Evolutionary conservation across 2,888 invertebrate genomes (phyloP), one percentile per base, ranked within the genome.

Genomic region (Drosophila neotestacea): DNA sequence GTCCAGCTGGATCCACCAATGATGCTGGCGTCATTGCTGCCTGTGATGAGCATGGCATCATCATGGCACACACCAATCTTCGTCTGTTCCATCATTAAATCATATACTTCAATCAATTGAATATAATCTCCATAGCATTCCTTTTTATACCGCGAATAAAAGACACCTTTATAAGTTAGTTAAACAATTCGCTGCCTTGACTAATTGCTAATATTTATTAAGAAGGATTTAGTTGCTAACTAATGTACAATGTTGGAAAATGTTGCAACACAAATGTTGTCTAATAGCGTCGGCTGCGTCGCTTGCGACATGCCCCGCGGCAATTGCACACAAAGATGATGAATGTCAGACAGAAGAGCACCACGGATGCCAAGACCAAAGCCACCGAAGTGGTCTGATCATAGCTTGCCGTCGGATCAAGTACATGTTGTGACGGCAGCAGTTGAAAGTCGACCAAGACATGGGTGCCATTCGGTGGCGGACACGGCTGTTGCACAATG

Each of bases 1-100:
- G 98, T 91, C 99, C 99, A 10, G 94, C 97, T 0, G 99, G 99
- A 9, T 99, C 99, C 1, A 97, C 96, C 81, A 99, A 98, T 91
- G 99, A 99, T 91, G 94, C 95, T 58, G 96, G 95, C 76, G 97
- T 99, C 7, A 96, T 97, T 74, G 94, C 95, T 51, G 98, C 99
- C 13, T 99, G 99, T 92, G 95, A 99, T 91, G 97, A 98, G 80
- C 97, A 98, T 92, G 95, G 95, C 62, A 97, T 99, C 77, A 94
- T 95, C 4, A 93, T 99, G 88, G 95, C 96, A 5, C 98, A 99
- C 91, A 98, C 98, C 16, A 96, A 96, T 91, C 93, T 98, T 27
- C 94, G 99, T 70, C 94, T 99, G 11, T 99, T 99, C 95, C 99
- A 99, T 92, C 99, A 99, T 92, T 99, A 93, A 85, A 6, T 0